phyloP scores from a whole-genome alignment of 1,140 invertebrate species.

The Pogonus chalceus region DNA sequence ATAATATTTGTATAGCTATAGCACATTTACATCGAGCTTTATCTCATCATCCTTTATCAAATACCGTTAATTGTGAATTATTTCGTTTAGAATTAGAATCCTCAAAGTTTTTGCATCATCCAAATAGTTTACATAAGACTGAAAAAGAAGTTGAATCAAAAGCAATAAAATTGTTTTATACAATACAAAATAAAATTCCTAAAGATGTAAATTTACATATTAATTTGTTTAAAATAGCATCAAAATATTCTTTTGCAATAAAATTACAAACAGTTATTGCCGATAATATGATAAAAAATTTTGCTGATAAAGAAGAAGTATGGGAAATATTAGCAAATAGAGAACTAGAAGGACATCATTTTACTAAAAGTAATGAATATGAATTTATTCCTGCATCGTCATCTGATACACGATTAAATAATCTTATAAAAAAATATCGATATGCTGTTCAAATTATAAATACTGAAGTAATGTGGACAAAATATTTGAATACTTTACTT shows the following conservation, averaged over 20 bases:
- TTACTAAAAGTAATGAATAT: not conserved
- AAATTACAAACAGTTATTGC: not conserved
- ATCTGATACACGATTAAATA: not conserved
- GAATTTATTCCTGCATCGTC: not conserved
- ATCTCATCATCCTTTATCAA: not conserved
- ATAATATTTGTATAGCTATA: not conserved
- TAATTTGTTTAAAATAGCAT: not conserved
- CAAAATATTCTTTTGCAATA: not conserved
- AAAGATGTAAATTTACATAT: not conserved
- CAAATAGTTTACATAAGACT: not conserved
- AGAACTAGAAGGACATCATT: not conserved
- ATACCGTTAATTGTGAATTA: not conserved
- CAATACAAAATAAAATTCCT: not conserved
- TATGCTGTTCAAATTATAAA: not conserved
- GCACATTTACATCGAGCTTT: not conserved
- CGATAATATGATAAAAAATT: not conserved
- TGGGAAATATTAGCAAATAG: not conserved
- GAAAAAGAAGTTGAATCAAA: not conserved
- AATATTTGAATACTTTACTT: not conserved
- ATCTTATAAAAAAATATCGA: not conserved
- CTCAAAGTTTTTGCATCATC: not conserved
- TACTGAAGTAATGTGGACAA: not conserved
- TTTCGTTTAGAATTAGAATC: not conserved
- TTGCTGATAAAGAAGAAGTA: not conserved
- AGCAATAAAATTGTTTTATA: not conserved